phyloP scores from a whole-genome alignment of 2,113 vertebrate species.

The Macrotis lagotis region DNA sequence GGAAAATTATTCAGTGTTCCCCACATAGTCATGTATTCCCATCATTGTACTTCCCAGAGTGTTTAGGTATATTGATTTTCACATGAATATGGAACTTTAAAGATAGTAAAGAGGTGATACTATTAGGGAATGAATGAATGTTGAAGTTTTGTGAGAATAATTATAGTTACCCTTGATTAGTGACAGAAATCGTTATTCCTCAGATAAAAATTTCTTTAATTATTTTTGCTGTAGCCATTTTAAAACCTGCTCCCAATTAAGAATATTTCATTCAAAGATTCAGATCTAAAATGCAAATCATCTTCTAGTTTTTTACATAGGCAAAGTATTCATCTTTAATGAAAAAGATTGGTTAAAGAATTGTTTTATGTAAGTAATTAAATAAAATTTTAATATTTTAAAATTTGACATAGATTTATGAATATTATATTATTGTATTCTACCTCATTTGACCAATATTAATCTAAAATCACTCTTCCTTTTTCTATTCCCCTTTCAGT shows the following conservation, averaged over 20 bases:
- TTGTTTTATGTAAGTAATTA: neutral
- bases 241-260: neutral
- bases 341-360: neutral
- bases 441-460: neutral
- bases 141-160: neutral
- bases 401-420: neutral
- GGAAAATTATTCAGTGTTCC: neutral
- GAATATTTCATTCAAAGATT: neutral
- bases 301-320: neutral
- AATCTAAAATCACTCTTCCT: neutral
- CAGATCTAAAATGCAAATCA: neutral
- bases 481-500: neutral
- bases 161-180: neutral
- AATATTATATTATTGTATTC: neutral
- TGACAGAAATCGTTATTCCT: neutral
- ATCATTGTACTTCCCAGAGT: neutral
- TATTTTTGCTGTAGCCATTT: neutral
- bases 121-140: neutral
- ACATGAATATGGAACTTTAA: neutral
- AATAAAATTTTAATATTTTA: neutral
- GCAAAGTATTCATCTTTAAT: neutral
- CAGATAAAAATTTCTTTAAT: neutral
- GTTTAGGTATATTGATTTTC: too few relatives aligned
- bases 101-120: neutral
- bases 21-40: neutral